These are phyloP conservation scores for Parambassis ranga DNA, from an alignment of 2,797 vertebrate species.

Conservation along the genomic window DNA sequence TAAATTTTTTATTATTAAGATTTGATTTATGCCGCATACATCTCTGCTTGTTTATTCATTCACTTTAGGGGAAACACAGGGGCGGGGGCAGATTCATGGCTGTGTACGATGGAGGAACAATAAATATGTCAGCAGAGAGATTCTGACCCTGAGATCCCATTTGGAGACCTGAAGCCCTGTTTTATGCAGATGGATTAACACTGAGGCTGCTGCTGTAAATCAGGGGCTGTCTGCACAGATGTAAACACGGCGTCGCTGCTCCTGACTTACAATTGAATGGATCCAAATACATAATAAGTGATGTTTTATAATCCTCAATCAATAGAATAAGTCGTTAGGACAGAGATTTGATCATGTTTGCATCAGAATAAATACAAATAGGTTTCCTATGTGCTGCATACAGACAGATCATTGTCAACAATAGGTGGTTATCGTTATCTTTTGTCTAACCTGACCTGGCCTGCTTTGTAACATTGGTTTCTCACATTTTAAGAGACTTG, in stretches of 20 bases:
- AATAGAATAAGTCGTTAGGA: background rate
- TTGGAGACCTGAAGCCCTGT: background rate
- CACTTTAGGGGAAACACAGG: background rate
- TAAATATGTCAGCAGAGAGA: background rate
- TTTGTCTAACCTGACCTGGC: too few species aligned
- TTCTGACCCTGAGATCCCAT: slow-evolving; percentile 3
- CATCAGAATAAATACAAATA: too few species aligned
- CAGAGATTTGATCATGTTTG: too few species aligned
- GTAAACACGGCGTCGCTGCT: background rate
- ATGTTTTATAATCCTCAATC: background rate
- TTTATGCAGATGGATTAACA: slow-evolving; percentile 28
- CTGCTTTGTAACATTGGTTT: too few species aligned
- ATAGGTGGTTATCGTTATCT: too few species aligned
- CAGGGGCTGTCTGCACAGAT: background rate
- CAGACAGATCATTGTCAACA: too few species aligned
- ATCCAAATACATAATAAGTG: too few species aligned
- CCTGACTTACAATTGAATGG: background rate
- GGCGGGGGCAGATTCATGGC: background rate
- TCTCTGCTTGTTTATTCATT: background rate
- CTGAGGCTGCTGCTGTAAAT: slow-evolving; percentile 29
- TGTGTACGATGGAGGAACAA: slow-evolving; percentile 8
- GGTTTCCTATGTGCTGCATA: too few species aligned
- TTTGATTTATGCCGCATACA: background rate
- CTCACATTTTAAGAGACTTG: too few species aligned
- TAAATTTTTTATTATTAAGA: background rate